A percentile compares a stretch with the other conserved stretches of the same genome.
Conservation (phyloP, 1,140 invertebrate species). For the Gryllus bimaculatus region DNA sequence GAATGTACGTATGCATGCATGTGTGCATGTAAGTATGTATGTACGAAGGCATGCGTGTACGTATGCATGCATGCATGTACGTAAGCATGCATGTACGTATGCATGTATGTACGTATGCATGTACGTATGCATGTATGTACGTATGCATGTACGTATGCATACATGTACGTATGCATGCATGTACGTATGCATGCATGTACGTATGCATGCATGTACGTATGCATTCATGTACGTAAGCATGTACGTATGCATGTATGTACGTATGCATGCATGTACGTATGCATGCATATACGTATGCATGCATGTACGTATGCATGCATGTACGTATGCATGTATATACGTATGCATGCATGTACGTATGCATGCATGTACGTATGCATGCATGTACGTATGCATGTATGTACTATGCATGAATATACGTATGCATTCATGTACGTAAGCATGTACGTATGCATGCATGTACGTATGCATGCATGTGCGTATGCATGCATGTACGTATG, state of each 20-base stretch:
- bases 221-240: too few relatives aligned
- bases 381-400: too few relatives aligned
- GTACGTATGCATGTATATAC: background rate
- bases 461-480: too few relatives aligned
- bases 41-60: background rate
- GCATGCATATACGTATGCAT: constrained; percentile 2
- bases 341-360: constrained; percentile 1
- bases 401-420: too few relatives aligned
- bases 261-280: constrained; percentile 7
- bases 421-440: too few relatives aligned
- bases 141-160: background rate
- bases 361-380: constrained; percentile 7
- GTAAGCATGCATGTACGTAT: background rate
- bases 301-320: constrained; percentile 8
- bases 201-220: background rate
- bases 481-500: too few relatives aligned
- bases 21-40: background rate
- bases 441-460: too few relatives aligned
- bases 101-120: background rate
- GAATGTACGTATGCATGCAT: background rate
- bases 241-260: background rate
- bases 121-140: background rate
- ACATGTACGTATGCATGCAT: constrained; percentile 8
- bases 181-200: background rate
- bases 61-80: background rate